Evolutionary conservation across 2,113 vertebrate genomes (phyloP).

Genomic region (Antigone vipio): DNA sequence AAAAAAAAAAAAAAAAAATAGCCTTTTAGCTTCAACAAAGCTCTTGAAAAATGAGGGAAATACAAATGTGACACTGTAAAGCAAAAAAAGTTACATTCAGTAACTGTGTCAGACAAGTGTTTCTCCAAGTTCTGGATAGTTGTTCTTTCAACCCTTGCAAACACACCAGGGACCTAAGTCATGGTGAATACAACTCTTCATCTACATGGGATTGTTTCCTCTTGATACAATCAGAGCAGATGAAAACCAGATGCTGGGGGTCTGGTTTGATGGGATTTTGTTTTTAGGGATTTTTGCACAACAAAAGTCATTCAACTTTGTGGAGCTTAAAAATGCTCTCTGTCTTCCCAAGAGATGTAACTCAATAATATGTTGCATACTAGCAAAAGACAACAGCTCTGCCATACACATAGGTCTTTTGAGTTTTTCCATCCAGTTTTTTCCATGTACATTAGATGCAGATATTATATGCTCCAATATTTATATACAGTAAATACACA

Average conservation of each 20-base stretch:
- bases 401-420: not conserved
- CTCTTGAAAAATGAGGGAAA: not conserved
- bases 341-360: slow-evolving; percentile 24
- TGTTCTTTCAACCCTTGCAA: slow-evolving; percentile 25
- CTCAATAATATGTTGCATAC: not conserved
- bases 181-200: slow-evolving; percentile 19
- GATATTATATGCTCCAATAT: not conserved
- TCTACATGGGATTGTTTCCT: slow-evolving; percentile 45
- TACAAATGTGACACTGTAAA: not conserved
- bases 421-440: not conserved
- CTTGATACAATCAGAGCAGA: slow-evolving; percentile 51
- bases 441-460: not conserved
- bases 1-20: not conserved
- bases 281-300: slow-evolving; percentile 34
- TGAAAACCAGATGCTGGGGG: slow-evolving; percentile 50
- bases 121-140: not conserved
- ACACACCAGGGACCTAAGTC: slow-evolving; percentile 5
- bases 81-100: not conserved
- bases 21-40: not conserved
- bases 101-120: not conserved
- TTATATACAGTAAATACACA: not conserved
- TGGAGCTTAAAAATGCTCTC: slow-evolving; percentile 21
- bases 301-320: slow-evolving; percentile 35
- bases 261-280: slow-evolving; percentile 36
- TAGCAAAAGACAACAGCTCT: not conserved